phyloP scores from a whole-genome alignment of 2,113 vertebrate species.

The Cryptoleucopteryx plumbea region DNA sequence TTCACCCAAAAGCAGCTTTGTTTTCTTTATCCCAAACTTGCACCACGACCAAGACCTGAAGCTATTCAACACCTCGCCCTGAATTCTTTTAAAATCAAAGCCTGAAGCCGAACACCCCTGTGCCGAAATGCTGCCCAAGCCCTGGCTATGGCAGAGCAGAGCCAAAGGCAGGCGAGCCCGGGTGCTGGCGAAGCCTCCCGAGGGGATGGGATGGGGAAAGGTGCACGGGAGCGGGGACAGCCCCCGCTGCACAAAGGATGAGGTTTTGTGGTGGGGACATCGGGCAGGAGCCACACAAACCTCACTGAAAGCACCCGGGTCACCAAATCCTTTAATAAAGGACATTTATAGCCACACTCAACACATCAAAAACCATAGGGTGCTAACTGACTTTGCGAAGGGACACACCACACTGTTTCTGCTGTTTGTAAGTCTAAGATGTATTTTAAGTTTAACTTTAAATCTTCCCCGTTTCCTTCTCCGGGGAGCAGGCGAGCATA shows the following conservation, averaged over 20 bases:
- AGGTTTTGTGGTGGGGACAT: rapidly evolving
- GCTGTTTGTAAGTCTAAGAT: too few species aligned
- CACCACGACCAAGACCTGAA: background rate
- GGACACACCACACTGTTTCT: rapidly evolving
- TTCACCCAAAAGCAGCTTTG: rapidly evolving
- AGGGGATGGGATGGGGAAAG: background rate
- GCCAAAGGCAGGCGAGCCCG: background rate
- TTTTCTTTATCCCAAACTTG: background rate
- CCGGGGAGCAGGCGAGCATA: background rate
- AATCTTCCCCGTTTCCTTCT: background rate
- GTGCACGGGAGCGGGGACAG: rapidly evolving
- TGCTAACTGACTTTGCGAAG: rapidly evolving
- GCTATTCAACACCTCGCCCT: rapidly evolving
- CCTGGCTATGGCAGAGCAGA: background rate
- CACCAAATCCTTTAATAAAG: background rate
- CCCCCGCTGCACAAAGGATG: rapidly evolving
- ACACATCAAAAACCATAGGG: rapidly evolving
- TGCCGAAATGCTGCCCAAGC: background rate
- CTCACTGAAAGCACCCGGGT: background rate
- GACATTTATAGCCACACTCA: background rate
- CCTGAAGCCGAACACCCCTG: rapidly evolving
- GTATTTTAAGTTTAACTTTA: background rate
- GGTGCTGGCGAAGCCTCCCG: rapidly evolving
- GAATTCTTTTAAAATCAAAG: background rate
- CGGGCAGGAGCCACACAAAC: background rate